Conservation (phyloP, 2,797 vertebrate species). For the Coreius guichenoti region DNA sequence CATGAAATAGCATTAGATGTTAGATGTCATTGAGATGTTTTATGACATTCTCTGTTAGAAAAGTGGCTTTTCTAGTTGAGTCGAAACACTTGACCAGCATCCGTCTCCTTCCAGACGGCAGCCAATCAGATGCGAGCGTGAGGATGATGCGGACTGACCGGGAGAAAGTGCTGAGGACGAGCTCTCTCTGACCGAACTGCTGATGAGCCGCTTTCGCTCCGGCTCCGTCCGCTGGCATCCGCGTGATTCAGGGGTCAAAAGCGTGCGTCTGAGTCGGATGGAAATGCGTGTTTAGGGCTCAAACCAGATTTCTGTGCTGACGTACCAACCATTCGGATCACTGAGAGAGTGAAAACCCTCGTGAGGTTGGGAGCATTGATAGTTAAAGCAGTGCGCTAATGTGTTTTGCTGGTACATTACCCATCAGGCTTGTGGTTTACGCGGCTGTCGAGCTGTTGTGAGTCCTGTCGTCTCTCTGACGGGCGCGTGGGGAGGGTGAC, state of each 20-base stretch:
- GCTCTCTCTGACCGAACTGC: constrained; percentile 21
- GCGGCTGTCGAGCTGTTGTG: constrained; percentile 47
- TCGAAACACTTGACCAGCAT: neutral
- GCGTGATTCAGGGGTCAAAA: neutral
- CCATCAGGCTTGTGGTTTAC: constrained; percentile 28
- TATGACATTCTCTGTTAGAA: too few relatives aligned
- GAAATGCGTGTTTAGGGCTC: neutral
- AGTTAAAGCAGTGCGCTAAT: constrained; percentile 50
- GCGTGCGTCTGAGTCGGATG: neutral
- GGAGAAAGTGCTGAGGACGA: constrained; percentile 48
- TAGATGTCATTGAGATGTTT: too few relatives aligned
- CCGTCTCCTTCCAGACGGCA: neutral
- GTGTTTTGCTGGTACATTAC: constrained; percentile 51
- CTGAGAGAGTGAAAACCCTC: neutral
- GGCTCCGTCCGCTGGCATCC: neutral
- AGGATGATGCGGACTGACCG: constrained; percentile 15
- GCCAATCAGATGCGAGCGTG: neutral
- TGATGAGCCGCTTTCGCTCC: constrained; percentile 31
- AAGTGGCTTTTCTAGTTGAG: too few relatives aligned
- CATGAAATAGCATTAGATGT: too few relatives aligned
- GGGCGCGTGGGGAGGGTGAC: constrained; percentile 46
- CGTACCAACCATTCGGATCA: too few relatives aligned
- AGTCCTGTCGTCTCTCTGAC: constrained; percentile 48
- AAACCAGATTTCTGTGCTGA: too few relatives aligned
- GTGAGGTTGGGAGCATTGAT: neutral